Evolutionary conservation across 1,140 invertebrate genomes (phyloP).

Genomic region (Magallana gigas): DNA sequence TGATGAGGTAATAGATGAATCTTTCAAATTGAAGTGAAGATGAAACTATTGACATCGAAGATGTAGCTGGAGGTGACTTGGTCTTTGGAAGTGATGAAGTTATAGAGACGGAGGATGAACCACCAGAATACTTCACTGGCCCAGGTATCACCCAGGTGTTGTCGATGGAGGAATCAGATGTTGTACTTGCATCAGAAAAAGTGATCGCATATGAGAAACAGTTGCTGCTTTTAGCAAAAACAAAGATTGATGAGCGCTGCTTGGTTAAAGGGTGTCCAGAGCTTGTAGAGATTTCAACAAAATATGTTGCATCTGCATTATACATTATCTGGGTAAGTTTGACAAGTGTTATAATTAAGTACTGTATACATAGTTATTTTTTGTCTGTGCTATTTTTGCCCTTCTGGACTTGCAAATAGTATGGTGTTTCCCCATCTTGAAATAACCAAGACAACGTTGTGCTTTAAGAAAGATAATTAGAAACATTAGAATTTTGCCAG

Average conservation of each 20-base stretch:
- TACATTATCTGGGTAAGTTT: conserved; percentile 36
- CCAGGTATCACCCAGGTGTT: neutral
- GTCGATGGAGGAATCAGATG: neutral
- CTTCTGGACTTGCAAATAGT: neutral
- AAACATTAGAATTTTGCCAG: neutral
- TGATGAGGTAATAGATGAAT: neutral
- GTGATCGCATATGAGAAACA: neutral
- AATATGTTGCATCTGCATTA: conserved; percentile 24
- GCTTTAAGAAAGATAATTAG: too few species aligned
- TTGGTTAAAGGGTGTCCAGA: conserved; percentile 27
- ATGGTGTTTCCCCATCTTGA: too few species aligned
- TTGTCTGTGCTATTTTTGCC: neutral
- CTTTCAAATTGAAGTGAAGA: neutral
- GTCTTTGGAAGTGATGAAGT: neutral
- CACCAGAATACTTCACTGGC: neutral
- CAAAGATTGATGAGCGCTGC: neutral
- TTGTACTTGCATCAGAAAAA: neutral
- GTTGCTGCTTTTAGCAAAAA: conserved; percentile 9
- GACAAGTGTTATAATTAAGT: neutral
- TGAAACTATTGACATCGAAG: neutral
- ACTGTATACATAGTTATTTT: neutral
- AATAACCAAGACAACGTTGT: too few species aligned
- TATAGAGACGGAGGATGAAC: neutral
- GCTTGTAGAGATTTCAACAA: neutral
- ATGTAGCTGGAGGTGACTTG: conserved; percentile 6